Evolutionary conservation across 2,113 vertebrate species (phyloP).

Genomic region (Paramormyrops kingsleyae): DNA sequence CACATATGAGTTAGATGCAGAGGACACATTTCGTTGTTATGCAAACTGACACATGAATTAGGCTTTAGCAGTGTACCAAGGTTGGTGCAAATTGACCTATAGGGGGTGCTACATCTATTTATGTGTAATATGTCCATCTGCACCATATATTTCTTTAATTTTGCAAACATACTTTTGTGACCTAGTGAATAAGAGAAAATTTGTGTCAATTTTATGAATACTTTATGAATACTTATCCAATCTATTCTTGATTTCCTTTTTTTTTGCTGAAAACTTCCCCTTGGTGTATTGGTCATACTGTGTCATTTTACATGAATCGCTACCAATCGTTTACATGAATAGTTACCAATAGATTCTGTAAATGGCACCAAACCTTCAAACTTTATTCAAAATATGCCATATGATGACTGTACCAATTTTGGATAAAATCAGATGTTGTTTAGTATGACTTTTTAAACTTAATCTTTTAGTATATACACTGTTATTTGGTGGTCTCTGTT

Average conservation of each 20-base stretch:
- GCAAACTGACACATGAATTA: neutral
- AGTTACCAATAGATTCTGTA: neutral
- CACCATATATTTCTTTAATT: neutral
- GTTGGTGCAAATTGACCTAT: neutral
- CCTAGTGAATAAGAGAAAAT: neutral
- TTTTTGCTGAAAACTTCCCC: neutral
- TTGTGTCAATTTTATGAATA: neutral
- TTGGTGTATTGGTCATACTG: neutral
- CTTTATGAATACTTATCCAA: neutral
- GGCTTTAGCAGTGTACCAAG: neutral
- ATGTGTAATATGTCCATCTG: neutral
- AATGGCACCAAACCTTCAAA: neutral
- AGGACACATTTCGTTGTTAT: neutral
- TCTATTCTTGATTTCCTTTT: neutral
- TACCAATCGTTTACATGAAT: too few relatives aligned
- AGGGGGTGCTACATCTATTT: neutral
- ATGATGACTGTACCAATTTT: neutral
- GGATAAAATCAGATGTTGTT: neutral
- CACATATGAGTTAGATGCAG: neutral
- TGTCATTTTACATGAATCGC: neutral
- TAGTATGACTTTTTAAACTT: neutral
- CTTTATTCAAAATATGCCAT: neutral
- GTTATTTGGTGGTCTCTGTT: neutral
- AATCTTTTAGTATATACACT: neutral
- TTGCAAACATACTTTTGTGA: neutral